phyloP scores from a whole-genome alignment of 2,113 vertebrate species.

The Myanophis thanlyinensis region DNA sequence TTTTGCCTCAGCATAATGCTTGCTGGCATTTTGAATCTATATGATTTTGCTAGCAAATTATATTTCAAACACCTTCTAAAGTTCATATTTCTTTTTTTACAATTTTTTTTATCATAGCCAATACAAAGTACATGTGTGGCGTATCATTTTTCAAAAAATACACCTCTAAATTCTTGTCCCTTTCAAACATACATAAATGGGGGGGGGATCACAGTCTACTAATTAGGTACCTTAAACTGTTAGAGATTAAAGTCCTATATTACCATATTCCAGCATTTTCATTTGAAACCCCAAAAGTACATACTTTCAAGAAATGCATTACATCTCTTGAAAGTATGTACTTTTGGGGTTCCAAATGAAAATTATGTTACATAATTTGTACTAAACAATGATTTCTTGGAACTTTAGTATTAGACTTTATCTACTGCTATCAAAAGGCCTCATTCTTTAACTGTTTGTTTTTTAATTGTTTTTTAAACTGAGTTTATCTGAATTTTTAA shows the following conservation, averaged over 20 bases:
- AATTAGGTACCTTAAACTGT: background rate
- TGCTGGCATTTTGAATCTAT: background rate
- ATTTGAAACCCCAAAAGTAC: background rate
- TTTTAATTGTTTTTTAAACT: too few relatives aligned
- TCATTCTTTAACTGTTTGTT: background rate
- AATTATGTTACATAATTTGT: background rate
- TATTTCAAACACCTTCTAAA: background rate
- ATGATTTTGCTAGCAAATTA: background rate
- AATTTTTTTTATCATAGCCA: background rate
- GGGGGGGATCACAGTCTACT: background rate
- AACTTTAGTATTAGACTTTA: background rate
- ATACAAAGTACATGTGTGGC: background rate
- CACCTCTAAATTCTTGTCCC: background rate
- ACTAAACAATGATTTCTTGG: background rate
- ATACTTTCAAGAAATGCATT: background rate
- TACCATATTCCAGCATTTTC: background rate
- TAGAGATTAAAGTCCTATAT: background rate
- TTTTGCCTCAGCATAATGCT: background rate
- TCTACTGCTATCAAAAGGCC: background rate
- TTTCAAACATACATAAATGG: background rate
- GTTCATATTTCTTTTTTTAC: background rate
- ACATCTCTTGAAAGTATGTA: too few relatives aligned
- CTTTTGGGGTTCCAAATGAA: too few relatives aligned
- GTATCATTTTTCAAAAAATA: background rate
- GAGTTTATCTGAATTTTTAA: too few relatives aligned